Conservation (phyloP, 1,140 invertebrate species). For the Aphis gossypii region DNA sequence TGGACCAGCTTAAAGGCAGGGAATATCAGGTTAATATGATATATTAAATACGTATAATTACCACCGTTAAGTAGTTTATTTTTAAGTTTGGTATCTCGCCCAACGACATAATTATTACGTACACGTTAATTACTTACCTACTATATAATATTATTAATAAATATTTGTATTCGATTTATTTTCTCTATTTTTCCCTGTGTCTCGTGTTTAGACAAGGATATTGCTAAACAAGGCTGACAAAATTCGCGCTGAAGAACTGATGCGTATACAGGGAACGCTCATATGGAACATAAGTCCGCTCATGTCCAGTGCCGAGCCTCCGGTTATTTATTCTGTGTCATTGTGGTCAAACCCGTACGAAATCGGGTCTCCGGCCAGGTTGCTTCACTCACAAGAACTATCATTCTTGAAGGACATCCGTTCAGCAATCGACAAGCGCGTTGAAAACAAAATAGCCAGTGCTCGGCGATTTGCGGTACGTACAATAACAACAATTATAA, state of each 20-base stretch:
- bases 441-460: slow-evolving; percentile 93
- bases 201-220: slow-evolving; percentile 76
- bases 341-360: slow-evolving; percentile 88
- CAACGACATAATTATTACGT: neutral
- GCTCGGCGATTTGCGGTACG: slow-evolving; percentile 90
- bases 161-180: neutral
- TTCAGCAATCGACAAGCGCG: slow-evolving; percentile 82
- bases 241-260: slow-evolving; percentile 88
- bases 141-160: neutral
- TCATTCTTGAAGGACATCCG: slow-evolving; percentile 85
- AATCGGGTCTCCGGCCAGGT: slow-evolving; percentile 76
- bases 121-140: neutral
- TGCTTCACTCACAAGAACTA: slow-evolving; percentile 86
- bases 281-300: slow-evolving; percentile 96
- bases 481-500: slow-evolving; percentile 59
- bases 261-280: slow-evolving; percentile 90
- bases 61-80: neutral
- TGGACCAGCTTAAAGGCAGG: slow-evolving; percentile 90
- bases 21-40: slow-evolving; percentile 77
- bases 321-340: slow-evolving; percentile 91
- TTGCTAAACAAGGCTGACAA: slow-evolving; percentile 94
- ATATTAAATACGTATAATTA: neutral
- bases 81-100: neutral
- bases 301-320: slow-evolving; percentile 92
- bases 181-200: neutral